These are phyloP conservation scores for Sebastes dallii DNA, from an alignment of 2,797 vertebrate species.

Conservation along the genomic window DNA sequence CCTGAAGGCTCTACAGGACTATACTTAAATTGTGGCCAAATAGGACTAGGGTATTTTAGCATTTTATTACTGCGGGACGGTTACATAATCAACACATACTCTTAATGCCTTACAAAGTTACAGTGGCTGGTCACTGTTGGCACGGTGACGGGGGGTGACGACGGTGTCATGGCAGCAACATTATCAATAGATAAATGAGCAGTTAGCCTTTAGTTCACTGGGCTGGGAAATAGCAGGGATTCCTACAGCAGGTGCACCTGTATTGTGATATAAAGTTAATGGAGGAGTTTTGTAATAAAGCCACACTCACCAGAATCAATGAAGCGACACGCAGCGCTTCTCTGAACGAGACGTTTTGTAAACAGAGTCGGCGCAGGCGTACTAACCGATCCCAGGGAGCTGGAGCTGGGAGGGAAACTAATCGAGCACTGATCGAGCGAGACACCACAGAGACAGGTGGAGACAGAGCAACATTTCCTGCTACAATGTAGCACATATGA, in stretches of 20 bases:
- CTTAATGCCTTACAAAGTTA: not conserved
- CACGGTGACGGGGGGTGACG: not conserved
- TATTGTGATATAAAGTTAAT: not conserved
- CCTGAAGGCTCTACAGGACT: not conserved
- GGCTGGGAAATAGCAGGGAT: too few species aligned
- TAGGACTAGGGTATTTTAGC: accelerated
- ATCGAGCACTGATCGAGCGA: slow-evolving; percentile 26
- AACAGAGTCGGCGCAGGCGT: slow-evolving; percentile 35
- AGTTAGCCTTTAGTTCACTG: not conserved
- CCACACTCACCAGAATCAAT: slow-evolving; percentile 49
- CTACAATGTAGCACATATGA: too few species aligned
- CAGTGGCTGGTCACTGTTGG: not conserved
- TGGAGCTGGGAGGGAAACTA: slow-evolving; percentile 37
- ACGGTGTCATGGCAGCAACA: not conserved
- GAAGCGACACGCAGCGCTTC: not conserved
- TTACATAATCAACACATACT: not conserved
- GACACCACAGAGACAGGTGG: too few species aligned
- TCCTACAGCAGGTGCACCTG: not conserved
- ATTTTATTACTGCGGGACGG: accelerated
- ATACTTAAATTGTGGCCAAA: not conserved
- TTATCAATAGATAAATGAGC: not conserved
- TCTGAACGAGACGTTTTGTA: not conserved
- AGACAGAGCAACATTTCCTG: too few species aligned
- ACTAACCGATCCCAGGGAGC: not conserved
- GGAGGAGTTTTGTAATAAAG: not conserved